Percentiles rank a stretch among this genome's conserved stretches.
These are phyloP conservation scores for Deroplatys truncata DNA, from an alignment of 2,888 invertebrate genomes.

Conservation along the genomic window DNA sequence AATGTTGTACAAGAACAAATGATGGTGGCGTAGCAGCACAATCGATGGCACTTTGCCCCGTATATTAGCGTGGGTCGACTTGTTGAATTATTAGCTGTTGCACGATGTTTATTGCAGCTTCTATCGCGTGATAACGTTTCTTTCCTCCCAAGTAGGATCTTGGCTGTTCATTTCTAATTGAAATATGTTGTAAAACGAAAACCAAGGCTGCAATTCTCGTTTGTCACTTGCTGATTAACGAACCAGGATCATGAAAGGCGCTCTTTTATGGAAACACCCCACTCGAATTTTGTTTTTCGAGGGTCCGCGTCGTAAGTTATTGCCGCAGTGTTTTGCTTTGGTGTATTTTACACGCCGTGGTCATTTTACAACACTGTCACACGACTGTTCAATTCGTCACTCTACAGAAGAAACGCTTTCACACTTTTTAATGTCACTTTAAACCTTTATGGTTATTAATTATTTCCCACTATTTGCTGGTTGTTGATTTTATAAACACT, in stretches of 20 bases:
- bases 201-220: background rate
- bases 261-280: background rate
- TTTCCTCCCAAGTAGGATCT: background rate
- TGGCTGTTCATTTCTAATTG: background rate
- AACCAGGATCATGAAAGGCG: background rate
- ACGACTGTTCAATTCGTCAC: too few species aligned
- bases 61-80: background rate
- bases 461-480: background rate
- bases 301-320: background rate
- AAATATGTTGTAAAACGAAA: background rate
- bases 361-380: background rate
- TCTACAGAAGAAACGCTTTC: background rate
- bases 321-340: background rate
- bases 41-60: background rate
- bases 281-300: background rate
- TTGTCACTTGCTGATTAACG: background rate
- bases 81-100: background rate
- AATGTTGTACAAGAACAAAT: background rate
- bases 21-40: background rate
- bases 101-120: background rate
- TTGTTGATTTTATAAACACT: background rate
- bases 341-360: background rate
- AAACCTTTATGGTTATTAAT: background rate
- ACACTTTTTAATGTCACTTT: background rate
- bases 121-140: background rate